Evolutionary conservation across 2,113 vertebrate species (phyloP).

Genomic region (Tichodroma muraria): DNA sequence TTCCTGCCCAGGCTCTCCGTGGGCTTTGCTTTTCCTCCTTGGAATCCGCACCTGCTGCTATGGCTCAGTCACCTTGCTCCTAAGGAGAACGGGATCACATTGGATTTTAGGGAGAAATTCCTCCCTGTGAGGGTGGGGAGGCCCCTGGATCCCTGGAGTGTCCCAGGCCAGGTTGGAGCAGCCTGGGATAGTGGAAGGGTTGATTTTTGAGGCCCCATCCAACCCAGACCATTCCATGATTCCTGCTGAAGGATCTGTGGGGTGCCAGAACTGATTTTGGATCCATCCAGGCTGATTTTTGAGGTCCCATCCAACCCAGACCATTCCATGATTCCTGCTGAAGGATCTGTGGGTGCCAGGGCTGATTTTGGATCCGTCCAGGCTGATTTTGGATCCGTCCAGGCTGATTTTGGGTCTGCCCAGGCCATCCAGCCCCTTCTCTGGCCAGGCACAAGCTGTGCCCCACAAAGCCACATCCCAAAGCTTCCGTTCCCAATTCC

Average conservation of each 20-base stretch:
- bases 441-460: background rate
- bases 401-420: too few relatives aligned
- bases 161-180: background rate
- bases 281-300: too few relatives aligned
- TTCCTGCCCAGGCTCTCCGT: background rate
- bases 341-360: accelerated
- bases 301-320: background rate
- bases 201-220: too few relatives aligned
- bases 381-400: background rate
- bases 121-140: background rate
- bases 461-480: background rate
- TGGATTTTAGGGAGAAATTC: background rate
- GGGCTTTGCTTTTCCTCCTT: background rate
- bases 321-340: background rate
- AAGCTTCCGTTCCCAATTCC: too few relatives aligned
- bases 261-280: too few relatives aligned
- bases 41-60: accelerated
- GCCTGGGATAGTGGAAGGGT: background rate
- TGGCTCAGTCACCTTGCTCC: accelerated
- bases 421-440: background rate
- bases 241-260: too few relatives aligned
- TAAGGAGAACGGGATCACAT: too few relatives aligned
- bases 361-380: background rate
- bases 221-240: too few relatives aligned
- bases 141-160: background rate